Evolutionary conservation across 2,888 invertebrate species (phyloP).

Genomic region (Dascillus cervinus): DNA sequence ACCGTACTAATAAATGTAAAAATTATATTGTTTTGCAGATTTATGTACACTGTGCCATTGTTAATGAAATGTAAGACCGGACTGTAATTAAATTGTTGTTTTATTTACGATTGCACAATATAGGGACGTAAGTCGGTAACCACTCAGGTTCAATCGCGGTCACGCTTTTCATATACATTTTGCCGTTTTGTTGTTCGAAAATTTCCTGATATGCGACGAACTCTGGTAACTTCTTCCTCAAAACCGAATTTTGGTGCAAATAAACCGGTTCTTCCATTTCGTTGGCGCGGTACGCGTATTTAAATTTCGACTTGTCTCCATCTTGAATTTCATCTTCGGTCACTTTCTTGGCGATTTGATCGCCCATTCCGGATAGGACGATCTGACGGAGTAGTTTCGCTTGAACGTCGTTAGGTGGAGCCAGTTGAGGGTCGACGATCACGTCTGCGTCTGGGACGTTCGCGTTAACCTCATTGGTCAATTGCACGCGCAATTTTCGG

Average conservation of each 20-base stretch:
- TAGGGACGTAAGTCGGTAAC: conserved; percentile 75
- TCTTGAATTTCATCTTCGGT: conserved; percentile 56
- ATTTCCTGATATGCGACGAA: conserved; percentile 92
- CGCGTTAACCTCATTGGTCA: conserved; percentile 81
- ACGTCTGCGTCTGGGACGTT: conserved; percentile 61
- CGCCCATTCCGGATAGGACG: conserved; percentile 50
- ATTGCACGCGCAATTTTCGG: conserved; percentile 80
- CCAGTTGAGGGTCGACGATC: conserved; percentile 61
- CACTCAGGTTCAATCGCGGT: conserved; percentile 90
- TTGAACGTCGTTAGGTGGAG: conserved; percentile 70
- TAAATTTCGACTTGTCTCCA: conserved; percentile 62
- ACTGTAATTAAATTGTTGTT: no score
- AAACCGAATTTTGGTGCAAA: conserved; percentile 75
- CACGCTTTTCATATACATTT: conserved; percentile 74
- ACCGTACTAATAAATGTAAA: no score
- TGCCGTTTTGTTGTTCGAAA: conserved; percentile 69
- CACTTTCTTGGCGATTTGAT: conserved; percentile 82
- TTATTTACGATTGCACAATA: conserved; percentile 69
- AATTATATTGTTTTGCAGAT: no score
- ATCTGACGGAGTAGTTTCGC: conserved; percentile 39
- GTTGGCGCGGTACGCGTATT: conserved; percentile 74
- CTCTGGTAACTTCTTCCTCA: conserved; percentile 68
- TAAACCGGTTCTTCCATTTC: conserved; percentile 86
- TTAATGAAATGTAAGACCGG: no score
- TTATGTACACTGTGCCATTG: no score